Evolutionary conservation across 1,140 invertebrate species (phyloP), one percentile per base, ranked within the genome.

Genomic region (Nymphalis io): DNA sequence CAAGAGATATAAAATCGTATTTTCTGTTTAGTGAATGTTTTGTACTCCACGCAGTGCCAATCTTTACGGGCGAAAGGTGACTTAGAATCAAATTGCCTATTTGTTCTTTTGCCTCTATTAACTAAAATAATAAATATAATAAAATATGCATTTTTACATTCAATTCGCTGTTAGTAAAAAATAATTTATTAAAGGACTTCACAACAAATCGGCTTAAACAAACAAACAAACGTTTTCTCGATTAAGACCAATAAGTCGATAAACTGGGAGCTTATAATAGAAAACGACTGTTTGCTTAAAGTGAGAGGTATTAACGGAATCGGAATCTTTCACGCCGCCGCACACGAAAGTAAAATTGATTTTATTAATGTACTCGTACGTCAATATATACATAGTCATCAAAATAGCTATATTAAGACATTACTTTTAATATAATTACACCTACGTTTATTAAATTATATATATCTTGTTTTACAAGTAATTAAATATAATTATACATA

Each of bases 161-260:
- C n/a, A n/a, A n/a, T n/a, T n/a, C n/a, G n/a, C n/a, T n/a, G n/a
- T n/a, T n/a, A n/a, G n/a, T 84, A 46, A 15, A 16, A n/a, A 16
- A n/a, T 5, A 46, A 16, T 2, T 46, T 46, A 46, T 46, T 33
- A 33, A 33, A 33, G 10, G 27, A 33, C 27, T 33, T 33, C 27
- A 8, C 27, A 83, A 81, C 71, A 73, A 55, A 60, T 72, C 74
- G 64, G 70, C 75, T 73, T 76, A 76, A 73, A 82, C 82, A 84
- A 82, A 84, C 77, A 84, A 82, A 74, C 80, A 81, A 74, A 78
- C 72, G 73, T 72, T 76, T 84, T 81, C 74, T 60, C 82, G 77
- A 81, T 84, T 85, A 85, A 87, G 84, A 87, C 75, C 82, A 80
- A 87, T 87, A 85, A 82, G 82, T 79, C 78, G 76, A 82, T 82